These are phyloP conservation scores for Jaculus jaculus DNA, from an alignment of 2,113 vertebrate genomes.

Conservation along the genomic window DNA sequence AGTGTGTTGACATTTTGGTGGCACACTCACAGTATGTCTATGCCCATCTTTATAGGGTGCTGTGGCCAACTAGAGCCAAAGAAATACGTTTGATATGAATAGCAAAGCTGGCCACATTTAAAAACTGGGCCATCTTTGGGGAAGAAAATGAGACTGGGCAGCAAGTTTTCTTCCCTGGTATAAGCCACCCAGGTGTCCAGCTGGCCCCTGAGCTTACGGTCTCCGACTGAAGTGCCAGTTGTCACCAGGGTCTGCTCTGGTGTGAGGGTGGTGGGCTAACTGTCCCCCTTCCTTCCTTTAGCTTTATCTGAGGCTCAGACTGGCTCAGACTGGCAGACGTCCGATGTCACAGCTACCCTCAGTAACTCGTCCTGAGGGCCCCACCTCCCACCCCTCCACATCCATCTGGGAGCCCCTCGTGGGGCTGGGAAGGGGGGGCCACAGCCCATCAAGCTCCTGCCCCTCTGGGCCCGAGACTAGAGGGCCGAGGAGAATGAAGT, in stretches of 20 bases:
- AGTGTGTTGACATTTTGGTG: not conserved
- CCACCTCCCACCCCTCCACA: slow-evolving; percentile 45
- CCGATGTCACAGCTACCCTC: slow-evolving; percentile 72
- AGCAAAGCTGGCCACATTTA: slow-evolving; percentile 11
- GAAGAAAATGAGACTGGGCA: not conserved
- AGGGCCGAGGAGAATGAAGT: slow-evolving; percentile 74
- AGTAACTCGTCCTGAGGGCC: slow-evolving; percentile 82
- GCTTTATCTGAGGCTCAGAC: slow-evolving; percentile 78
- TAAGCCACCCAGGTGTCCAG: not conserved
- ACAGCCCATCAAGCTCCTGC: slow-evolving; percentile 66
- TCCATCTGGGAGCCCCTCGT: slow-evolving; percentile 59
- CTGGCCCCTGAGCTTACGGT: slow-evolving; percentile 12
- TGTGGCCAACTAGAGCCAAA: not conserved
- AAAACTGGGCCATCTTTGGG: slow-evolving; percentile 20
- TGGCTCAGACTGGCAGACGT: slow-evolving; percentile 78
- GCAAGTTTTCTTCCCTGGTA: not conserved
- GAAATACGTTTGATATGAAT: not conserved
- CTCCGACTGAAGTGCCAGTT: not conserved
- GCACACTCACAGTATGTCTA: not conserved
- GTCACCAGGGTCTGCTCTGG: not conserved
- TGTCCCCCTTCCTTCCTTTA: not conserved
- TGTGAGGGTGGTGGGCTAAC: not conserved
- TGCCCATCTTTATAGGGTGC: not conserved
- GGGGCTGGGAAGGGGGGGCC: slow-evolving; percentile 71
- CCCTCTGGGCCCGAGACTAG: slow-evolving; percentile 71